phyloP scores from a whole-genome alignment of 37 sponge, comb jelly and placozoan species.

The Lycopodina hypogea region DNA sequence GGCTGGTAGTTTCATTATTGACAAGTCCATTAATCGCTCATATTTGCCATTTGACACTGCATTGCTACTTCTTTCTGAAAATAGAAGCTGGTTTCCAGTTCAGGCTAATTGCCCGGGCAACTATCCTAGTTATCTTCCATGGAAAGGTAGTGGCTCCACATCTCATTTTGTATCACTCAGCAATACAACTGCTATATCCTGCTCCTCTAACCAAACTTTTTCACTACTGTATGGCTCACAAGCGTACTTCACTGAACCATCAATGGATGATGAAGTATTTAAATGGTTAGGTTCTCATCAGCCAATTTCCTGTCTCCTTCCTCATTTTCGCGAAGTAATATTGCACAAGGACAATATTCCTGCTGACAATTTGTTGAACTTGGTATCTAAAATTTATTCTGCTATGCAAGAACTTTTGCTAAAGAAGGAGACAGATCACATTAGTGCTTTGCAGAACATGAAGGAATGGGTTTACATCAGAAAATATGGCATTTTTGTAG shows the following conservation, averaged over 20 bases:
- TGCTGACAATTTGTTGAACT: neutral
- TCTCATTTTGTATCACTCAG: slow-evolving; percentile 31
- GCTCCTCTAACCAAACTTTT: neutral
- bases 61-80: neutral
- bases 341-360: slow-evolving; percentile 6
- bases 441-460: neutral
- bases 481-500: slow-evolving; percentile 30
- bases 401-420: neutral
- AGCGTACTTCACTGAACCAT: slow-evolving; percentile 10
- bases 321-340: slow-evolving; percentile 19
- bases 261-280: neutral
- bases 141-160: slow-evolving; percentile 30
- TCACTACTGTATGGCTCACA: slow-evolving; percentile 44
- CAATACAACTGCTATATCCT: neutral
- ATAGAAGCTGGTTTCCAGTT: slow-evolving; percentile 48
- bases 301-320: neutral
- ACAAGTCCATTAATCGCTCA: neutral
- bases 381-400: slow-evolving; percentile 8
- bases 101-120: neutral
- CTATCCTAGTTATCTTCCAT: slow-evolving; percentile 34
- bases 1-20: neutral
- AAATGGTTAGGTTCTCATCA: neutral
- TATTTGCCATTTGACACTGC: slow-evolving; percentile 17
- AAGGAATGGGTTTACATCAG: slow-evolving; percentile 41
- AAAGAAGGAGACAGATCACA: neutral